Base-by-base conservation (phyloP, 1,140 invertebrate genomes). In the Cecropterus lyciades region DNA sequence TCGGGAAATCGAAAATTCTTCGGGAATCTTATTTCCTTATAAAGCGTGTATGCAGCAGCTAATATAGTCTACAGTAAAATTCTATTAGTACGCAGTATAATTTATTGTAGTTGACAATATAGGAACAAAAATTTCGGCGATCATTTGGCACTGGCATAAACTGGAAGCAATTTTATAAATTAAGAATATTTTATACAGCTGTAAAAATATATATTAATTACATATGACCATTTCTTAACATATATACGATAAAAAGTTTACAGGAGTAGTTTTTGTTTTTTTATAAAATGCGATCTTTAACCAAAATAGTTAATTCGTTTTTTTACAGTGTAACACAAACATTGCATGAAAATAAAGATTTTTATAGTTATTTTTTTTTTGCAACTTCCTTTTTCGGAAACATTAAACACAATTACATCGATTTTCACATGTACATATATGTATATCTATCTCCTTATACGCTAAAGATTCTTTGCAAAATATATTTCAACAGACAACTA, bases 51-150 rank as follows among this genome's bases (percentile, higher is more conserved):
- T 9, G 3, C 11, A 11, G 16, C 45, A 20, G 45, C 17, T 17
- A 20, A 48, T 17, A 48, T 24, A 20, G 3, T 20, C 15, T 48
- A 48, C 45, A 48, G 16, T 48, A 48, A 48, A 48, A 48, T 48
- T n/a, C 15, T 48, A 48, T 20, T 48, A 10, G 3, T 48, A 48
- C 45, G 45, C 6, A 48, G 45, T 48, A 48, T 10, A 20, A 2
- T 48, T 46, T 46, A 16, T 15, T 48, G 17, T 17, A n/a, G 37
- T 48, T 20, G 45, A 48, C 45, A 20, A 48, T 48, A 48, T 48
- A 48, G 45, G 45, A 48, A 48, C 45, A 48, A 48, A 48, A 48
- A 48, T 20, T 48, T 48, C 45, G 16, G 10, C 16, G 16, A 20
- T 48, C 16, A 40, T 40, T 40, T 48, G 45, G 45, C 45, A 48